A percentile compares a stretch with the other conserved stretches of the same genome.
Evolutionary conservation across 2,888 invertebrate species (phyloP).

Genomic region (Drepana falcataria): DNA sequence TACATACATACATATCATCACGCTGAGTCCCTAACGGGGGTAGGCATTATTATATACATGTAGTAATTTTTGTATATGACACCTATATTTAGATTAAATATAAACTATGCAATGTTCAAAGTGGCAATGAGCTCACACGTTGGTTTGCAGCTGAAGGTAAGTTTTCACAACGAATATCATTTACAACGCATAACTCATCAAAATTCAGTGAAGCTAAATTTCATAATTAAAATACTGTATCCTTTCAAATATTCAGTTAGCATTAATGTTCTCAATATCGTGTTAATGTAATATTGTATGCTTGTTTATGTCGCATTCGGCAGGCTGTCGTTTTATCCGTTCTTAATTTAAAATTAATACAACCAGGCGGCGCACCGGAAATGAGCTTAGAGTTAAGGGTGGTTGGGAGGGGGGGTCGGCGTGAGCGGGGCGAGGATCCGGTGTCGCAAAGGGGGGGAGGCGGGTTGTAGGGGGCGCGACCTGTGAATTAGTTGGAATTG

Average conservation of each 20-base stretch:
- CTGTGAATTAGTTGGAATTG: constrained; percentile 55
- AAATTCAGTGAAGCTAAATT: not conserved
- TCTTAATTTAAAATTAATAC: constrained; percentile 86
- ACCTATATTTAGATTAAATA: no score
- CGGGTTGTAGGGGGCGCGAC: constrained; percentile 20
- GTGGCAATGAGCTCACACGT: no score
- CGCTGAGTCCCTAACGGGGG: no score
- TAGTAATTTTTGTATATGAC: no score
- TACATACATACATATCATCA: no score
- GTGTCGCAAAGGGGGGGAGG: constrained; percentile 11
- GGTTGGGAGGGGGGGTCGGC: constrained; percentile 26
- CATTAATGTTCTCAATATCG: not conserved
- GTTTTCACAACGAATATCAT: no score
- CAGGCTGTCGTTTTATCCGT: constrained; percentile 52
- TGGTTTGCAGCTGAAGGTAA: no score
- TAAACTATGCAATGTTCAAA: no score
- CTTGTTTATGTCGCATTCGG: constrained; percentile 34
- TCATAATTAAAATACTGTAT: not conserved
- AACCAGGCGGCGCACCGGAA: constrained; percentile 83
- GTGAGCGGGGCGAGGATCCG: constrained; percentile 16
- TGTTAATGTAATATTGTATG: constrained; percentile 11
- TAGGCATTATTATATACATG: no score
- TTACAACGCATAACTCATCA: not conserved
- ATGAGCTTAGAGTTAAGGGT: constrained; percentile 80
- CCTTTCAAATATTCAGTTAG: not conserved